Evolutionary conservation across 2,797 vertebrate species (phyloP).

Genomic region (Clamator glandarius): DNA sequence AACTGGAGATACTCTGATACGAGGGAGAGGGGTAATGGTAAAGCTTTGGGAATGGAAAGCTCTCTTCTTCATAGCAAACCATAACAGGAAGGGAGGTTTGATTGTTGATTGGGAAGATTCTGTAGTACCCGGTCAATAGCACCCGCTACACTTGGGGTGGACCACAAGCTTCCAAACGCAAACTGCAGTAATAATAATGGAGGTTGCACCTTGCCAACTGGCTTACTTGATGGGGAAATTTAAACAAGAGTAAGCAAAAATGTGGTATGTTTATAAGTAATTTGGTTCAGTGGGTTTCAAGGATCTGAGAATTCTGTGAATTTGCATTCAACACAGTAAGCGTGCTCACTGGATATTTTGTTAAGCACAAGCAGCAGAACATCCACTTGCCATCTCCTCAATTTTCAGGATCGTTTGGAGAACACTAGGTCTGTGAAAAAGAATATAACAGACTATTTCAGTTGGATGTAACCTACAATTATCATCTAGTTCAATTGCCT

Average conservation of each 20-base stretch:
- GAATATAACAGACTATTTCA: no score
- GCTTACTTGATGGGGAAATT: background rate
- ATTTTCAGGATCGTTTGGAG: background rate
- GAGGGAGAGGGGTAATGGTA: background rate
- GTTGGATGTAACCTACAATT: no score
- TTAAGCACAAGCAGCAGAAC: background rate
- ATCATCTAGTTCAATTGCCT: background rate
- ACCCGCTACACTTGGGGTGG: background rate
- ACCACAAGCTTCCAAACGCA: background rate
- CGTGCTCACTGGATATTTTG: background rate
- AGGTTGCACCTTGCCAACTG: fast-evolving
- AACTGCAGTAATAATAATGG: background rate
- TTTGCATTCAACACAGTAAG: background rate
- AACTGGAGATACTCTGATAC: background rate
- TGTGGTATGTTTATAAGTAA: background rate
- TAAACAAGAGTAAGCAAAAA: background rate
- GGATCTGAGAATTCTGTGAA: background rate
- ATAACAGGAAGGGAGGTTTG: background rate
- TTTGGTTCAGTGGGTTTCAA: background rate
- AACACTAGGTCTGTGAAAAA: background rate
- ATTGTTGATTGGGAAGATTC: background rate
- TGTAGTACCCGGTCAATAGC: background rate
- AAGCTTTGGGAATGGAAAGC: background rate
- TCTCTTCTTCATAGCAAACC: background rate
- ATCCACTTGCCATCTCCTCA: background rate